phyloP scores from a whole-genome alignment of 2,113 vertebrate genomes.

The Centrocercus urophasianus region DNA sequence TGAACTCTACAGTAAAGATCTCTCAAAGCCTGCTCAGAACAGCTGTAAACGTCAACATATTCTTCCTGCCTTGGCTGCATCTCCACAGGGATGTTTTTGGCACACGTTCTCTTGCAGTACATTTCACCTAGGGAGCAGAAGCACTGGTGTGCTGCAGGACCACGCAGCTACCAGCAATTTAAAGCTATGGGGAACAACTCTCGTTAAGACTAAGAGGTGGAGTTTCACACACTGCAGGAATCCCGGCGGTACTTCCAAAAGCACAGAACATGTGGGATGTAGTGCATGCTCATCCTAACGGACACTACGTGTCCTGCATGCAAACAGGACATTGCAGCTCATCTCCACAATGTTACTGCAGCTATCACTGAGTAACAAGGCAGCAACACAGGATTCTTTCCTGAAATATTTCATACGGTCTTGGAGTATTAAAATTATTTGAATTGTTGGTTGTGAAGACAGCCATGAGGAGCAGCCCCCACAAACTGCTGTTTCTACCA shows the following conservation, averaged over 20 bases:
- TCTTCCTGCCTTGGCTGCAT: neutral
- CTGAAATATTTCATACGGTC: neutral
- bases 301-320: neutral
- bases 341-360: neutral
- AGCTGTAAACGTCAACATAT: neutral
- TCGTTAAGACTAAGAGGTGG: neutral
- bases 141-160: neutral
- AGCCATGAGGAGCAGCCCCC: neutral
- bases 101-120: neutral
- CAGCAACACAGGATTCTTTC: neutral
- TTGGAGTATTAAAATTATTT: neutral
- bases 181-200: slow-evolving; percentile 8
- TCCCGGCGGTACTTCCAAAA: neutral
- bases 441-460: neutral
- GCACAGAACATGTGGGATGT: neutral
- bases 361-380: neutral
- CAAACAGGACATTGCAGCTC: neutral
- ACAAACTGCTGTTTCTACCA: neutral
- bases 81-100: neutral
- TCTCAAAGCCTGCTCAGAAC: neutral
- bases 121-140: neutral
- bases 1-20: neutral
- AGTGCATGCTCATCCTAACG: neutral
- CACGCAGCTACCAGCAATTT: neutral
- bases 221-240: neutral